These are phyloP conservation scores for Nyctibius grandis DNA, from an alignment of 2,797 vertebrate genomes.

Conservation along the genomic window DNA sequence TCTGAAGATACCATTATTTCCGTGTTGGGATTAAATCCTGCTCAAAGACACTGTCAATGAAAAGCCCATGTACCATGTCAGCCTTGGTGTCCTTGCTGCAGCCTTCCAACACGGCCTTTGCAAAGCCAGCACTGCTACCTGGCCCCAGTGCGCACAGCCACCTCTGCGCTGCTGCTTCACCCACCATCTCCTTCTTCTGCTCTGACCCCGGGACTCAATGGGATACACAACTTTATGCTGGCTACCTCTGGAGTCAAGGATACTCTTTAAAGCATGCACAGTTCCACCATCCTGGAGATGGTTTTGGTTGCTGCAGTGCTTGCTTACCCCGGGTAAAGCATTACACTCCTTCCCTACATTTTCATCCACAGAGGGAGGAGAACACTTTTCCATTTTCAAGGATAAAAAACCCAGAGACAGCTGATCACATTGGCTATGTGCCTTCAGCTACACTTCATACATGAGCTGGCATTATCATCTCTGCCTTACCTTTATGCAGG, in stretches of 20 bases:
- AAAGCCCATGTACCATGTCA: fast-evolving
- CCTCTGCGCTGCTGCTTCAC: background rate
- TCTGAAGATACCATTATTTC: background rate
- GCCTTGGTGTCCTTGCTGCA: background rate
- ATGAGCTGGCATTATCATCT: background rate
- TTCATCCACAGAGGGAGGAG: background rate
- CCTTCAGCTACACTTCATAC: background rate
- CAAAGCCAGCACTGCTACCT: background rate
- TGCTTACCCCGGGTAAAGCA: background rate
- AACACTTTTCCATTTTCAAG: background rate
- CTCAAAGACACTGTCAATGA: background rate
- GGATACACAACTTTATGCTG: fast-evolving
- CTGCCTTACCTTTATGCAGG: conserved; percentile 85
- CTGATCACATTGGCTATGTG: background rate
- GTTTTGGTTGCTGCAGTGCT: background rate
- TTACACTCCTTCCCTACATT: background rate
- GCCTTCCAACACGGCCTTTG: background rate
- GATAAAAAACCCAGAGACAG: background rate
- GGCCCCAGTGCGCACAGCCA: background rate
- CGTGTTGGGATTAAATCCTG: background rate
- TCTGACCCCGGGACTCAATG: fast-evolving
- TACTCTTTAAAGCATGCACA: background rate
- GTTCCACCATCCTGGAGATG: background rate
- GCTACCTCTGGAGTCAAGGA: background rate
- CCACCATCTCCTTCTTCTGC: background rate